phyloP scores from a whole-genome alignment of 1,140 invertebrate species.

The Heterodera schachtii region DNA sequence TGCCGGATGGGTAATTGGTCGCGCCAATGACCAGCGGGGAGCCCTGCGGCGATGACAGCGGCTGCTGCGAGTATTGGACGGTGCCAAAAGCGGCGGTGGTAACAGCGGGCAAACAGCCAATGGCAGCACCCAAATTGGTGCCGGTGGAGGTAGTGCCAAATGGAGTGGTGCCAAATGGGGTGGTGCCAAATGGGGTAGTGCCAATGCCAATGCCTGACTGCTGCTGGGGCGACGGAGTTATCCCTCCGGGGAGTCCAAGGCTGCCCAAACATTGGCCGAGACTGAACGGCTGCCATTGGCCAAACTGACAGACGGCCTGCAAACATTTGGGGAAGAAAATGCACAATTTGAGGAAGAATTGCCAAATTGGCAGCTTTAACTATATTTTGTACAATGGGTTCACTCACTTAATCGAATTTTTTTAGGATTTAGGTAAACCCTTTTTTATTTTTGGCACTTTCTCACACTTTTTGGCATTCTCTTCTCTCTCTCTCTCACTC shows the following conservation, averaged over 20 bases:
- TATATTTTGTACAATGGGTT: too few relatives aligned
- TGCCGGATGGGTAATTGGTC: background rate
- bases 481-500: too few relatives aligned
- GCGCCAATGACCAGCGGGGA: background rate
- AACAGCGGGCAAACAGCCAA: background rate
- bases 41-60: background rate
- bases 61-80: slow-evolving; percentile 10
- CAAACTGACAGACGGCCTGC: slow-evolving; percentile 1
- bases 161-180: too few relatives aligned
- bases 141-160: too few relatives aligned
- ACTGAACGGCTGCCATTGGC: slow-evolving; percentile 11
- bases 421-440: too few relatives aligned
- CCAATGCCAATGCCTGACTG: background rate
- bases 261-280: slow-evolving; percentile 18
- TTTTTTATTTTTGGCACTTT: too few relatives aligned
- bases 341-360: background rate
- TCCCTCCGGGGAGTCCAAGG: background rate
- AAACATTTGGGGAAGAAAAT: background rate
- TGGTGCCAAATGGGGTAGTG: background rate
- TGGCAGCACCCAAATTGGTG: background rate
- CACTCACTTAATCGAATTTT: too few relatives aligned
- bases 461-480: too few relatives aligned
- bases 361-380: too few relatives aligned
- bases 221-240: background rate
- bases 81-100: background rate